A percentile compares a stretch with the other conserved stretches of the same genome.
These are phyloP conservation scores for Morpho achilles DNA, from an alignment of 2,888 invertebrate genomes.

Conservation along the genomic window DNA sequence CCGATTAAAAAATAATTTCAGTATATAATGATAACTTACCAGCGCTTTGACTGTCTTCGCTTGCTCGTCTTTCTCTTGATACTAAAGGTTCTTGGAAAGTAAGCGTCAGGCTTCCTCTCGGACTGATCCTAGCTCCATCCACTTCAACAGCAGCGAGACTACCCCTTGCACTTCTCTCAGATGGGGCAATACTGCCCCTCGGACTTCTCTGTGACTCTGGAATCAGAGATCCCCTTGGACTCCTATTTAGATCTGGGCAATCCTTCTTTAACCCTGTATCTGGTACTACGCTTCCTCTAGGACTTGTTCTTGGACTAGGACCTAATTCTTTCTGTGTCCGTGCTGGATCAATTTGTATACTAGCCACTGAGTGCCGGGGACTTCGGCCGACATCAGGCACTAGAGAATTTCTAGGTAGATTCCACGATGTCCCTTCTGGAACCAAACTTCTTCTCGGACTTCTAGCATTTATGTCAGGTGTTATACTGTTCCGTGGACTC, in stretches of 20 bases:
- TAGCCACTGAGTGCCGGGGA: conserved; percentile 79
- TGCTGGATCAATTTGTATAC: conserved; percentile 66
- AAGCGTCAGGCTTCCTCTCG: conserved; percentile 79
- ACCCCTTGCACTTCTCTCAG: conserved; percentile 67
- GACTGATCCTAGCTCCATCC: conserved; percentile 67
- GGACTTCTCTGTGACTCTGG: conserved; percentile 80
- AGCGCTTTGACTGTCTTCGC: conserved; percentile 78
- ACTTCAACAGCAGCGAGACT: conserved; percentile 59
- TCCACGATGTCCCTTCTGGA: conserved; percentile 76
- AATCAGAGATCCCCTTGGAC: conserved; percentile 80
- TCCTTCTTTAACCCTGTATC: conserved; percentile 68
- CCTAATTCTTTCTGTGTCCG: conserved; percentile 70
- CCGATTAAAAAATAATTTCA: background rate
- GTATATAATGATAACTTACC: conserved; percentile 45
- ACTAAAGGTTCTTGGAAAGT: conserved; percentile 81
- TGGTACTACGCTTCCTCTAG: conserved; percentile 77
- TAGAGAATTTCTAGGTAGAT: conserved; percentile 80
- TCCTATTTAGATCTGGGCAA: conserved; percentile 61
- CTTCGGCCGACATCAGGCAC: conserved; percentile 79
- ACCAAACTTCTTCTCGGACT: conserved; percentile 81
- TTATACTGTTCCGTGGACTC: conserved; percentile 71
- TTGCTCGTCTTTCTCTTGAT: conserved; percentile 76
- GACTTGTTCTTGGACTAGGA: conserved; percentile 76
- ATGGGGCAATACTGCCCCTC: conserved; percentile 80
- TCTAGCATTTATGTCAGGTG: conserved; percentile 68